Base-by-base conservation (phyloP, 2,113 vertebrate species). In the Dolichallabes microphthalmus region DNA sequence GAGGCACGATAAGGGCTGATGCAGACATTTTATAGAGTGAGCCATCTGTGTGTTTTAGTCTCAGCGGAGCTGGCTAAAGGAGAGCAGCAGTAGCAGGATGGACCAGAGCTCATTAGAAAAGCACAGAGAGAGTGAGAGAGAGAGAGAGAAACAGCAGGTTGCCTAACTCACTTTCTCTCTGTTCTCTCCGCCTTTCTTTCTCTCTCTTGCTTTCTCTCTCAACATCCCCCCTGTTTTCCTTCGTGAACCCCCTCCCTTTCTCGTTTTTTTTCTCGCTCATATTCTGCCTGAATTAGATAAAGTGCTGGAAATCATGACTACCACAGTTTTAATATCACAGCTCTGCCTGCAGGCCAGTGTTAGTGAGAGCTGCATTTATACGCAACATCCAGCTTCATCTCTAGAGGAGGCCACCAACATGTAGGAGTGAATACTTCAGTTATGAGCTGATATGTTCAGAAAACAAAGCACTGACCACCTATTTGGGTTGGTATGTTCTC, bases 61-160 rank as follows among this genome's bases (percentile, higher is more conserved):
- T 77, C 83, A 10, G 74, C 17, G 60, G 83, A 77, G 60, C 60
- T 45, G 60, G 74, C 73, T 64, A 66, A 64, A 84, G 83, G n/a
- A 61, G 61, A 85, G 83, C 79, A 85, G 83, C 83, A 82, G 64
- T 80, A 82, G 78, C 71, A 84, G 74, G 85, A 84, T 52, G 30
- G 85, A 82, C 52, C 82, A 63, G 60, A 81, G 61, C 85, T 86
- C 77, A 86, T 88, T 88, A 88, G 27, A 78, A 73, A 87, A 82
- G 77, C 73, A 78, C 53, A 80, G 79, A 83, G 81, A 87, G 66
- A 80, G 63, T 73, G 79, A 83, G 81, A 87, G 64, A 80, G 35
- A 55, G 39, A 35, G 63, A 39, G 39, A 39, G 63, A 79, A 53
- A 55, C 55, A 35, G 63, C 76, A 80, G 39, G 71, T 60, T 66